Conservation (phyloP, 1,140 invertebrate genomes). For the Heliconius hermathena region DNA sequence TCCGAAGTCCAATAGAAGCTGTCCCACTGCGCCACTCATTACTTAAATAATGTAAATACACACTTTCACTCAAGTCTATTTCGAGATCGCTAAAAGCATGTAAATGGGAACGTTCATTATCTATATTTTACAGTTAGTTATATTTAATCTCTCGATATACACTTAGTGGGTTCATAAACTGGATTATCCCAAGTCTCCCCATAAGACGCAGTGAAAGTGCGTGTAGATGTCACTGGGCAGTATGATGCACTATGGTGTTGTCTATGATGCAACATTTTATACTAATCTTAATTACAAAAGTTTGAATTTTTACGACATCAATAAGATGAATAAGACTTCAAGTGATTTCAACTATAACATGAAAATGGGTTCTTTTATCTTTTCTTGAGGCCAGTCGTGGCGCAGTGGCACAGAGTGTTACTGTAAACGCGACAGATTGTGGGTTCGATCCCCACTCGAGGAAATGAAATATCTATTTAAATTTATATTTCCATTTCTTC, state of each 20-base stretch:
- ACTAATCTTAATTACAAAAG: constrained; percentile 11
- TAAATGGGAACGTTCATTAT: constrained; percentile 4
- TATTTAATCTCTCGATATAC: constrained; percentile 28
- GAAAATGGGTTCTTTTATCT: too few relatives aligned
- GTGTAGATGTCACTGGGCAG: constrained; percentile 44
- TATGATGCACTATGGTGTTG: neutral
- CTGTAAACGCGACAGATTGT: too few relatives aligned
- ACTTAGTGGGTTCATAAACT: constrained; percentile 29
- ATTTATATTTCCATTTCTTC: too few relatives aligned
- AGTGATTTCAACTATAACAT: too few relatives aligned
- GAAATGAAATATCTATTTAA: too few relatives aligned
- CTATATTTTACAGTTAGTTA: constrained; percentile 22
- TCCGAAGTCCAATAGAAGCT: neutral
- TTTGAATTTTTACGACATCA: neutral
- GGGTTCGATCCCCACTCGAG: too few relatives aligned
- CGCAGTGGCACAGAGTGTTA: too few relatives aligned
- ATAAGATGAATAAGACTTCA: neutral
- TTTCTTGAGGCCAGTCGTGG: too few relatives aligned
- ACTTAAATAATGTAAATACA: neutral
- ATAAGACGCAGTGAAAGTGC: constrained; percentile 49
- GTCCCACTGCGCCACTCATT: neutral
- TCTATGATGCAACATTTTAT: constrained; percentile 30
- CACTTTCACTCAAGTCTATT: constrained; percentile 25
- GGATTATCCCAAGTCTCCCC: constrained; percentile 5
- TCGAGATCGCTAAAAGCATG: constrained; percentile 35